Conservation (phyloP, 2,113 vertebrate genomes). For the Thalassarche chlororhynchos region DNA sequence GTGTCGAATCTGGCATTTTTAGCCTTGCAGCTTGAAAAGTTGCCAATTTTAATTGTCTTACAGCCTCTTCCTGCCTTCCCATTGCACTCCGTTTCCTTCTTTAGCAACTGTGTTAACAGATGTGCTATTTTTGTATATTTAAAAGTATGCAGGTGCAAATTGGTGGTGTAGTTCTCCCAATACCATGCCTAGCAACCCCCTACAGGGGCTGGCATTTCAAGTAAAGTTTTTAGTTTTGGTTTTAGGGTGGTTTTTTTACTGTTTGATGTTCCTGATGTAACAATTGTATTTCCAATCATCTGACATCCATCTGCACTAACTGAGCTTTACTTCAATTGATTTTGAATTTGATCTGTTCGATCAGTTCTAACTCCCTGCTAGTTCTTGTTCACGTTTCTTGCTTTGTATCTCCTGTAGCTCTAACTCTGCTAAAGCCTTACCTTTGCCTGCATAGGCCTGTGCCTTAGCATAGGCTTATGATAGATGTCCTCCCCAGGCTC, state of each 20-base stretch:
- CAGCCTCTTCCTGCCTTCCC: neutral
- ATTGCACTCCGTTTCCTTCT: neutral
- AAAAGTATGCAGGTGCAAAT: neutral
- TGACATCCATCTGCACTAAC: neutral
- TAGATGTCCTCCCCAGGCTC: neutral
- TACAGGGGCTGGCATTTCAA: neutral
- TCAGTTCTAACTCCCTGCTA: neutral
- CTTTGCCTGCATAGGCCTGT: neutral
- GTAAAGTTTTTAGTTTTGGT: neutral
- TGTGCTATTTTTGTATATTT: neutral
- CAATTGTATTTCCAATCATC: neutral
- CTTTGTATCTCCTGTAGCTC: neutral
- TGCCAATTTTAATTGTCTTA: neutral
- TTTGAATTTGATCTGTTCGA: neutral
- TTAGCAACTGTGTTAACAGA: neutral
- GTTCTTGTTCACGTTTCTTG: neutral
- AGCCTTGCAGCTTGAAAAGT: neutral
- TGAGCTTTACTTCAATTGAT: neutral
- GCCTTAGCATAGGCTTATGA: neutral
- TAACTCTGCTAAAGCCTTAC: neutral
- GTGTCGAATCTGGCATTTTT: neutral
- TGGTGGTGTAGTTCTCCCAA: neutral
- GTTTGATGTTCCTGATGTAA: neutral
- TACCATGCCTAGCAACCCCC: neutral
- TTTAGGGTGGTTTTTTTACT: neutral